phyloP scores from a whole-genome alignment of 2,797 vertebrate species.

The Tamandua tetradactyla region DNA sequence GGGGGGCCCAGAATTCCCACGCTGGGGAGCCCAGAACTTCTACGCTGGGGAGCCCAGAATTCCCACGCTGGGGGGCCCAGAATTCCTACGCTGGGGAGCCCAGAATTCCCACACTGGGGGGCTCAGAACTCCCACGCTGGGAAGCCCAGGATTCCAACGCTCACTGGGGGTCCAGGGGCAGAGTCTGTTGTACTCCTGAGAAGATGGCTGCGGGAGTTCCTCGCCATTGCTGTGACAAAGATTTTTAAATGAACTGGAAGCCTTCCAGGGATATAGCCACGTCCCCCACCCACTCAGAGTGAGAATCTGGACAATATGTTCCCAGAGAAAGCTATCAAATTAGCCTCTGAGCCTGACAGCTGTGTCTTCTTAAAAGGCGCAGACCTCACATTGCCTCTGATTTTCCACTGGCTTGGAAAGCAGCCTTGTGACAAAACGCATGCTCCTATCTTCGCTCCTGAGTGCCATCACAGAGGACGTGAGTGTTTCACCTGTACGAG shows the following conservation, averaged over 20 bases:
- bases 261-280: neutral
- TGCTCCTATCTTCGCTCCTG: neutral
- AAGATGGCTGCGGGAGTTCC: neutral
- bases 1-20: no score
- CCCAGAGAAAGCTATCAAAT: neutral
- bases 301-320: neutral
- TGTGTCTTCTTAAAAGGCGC: neutral
- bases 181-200: neutral
- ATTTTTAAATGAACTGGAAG: neutral
- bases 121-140: no score
- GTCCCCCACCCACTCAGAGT: neutral
- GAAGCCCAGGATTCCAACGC: neutral
- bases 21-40: no score
- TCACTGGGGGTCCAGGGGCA: neutral
- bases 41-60: no score
- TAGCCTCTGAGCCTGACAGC: neutral
- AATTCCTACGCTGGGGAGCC: no score
- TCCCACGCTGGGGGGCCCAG: no score
- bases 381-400: neutral
- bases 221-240: neutral
- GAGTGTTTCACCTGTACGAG: neutral
- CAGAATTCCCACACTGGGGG: no score
- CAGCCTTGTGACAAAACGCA: neutral
- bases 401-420: neutral
- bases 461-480: neutral